A percentile compares a stretch with the other conserved stretches of the same genome.
Evolutionary conservation across 2,113 vertebrate genomes (phyloP).

Genomic region (Murina feae): DNA sequence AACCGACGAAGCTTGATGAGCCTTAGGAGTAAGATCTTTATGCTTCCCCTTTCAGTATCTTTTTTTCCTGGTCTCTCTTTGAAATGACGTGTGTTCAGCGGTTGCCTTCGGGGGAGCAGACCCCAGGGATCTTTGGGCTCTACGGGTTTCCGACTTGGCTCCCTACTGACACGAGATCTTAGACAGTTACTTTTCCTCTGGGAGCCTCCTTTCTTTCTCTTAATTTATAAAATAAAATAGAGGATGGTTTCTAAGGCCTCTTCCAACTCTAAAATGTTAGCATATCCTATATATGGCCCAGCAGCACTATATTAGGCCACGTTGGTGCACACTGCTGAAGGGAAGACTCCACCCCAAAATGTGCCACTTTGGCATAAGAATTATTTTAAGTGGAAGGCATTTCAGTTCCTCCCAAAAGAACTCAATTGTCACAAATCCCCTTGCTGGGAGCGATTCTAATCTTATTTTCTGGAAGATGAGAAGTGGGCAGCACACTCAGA

Average conservation of each 20-base stretch:
- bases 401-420: neutral
- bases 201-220: neutral
- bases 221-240: constrained; percentile 6
- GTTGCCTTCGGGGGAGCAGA: neutral
- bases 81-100: neutral
- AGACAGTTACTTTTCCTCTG: neutral
- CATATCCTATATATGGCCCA: neutral
- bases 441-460: neutral
- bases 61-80: neutral
- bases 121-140: neutral
- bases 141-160: neutral
- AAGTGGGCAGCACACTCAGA: neutral
- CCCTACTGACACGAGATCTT: neutral
- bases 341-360: neutral
- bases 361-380: neutral
- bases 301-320: neutral
- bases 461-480: neutral
- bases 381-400: neutral
- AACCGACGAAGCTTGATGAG: neutral
- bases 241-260: neutral
- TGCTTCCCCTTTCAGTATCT: neutral
- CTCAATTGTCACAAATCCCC: neutral
- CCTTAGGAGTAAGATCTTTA: neutral
- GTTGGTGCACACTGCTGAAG: neutral
- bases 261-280: neutral